These are phyloP conservation scores for Phyllostomus discolor DNA, from an alignment of 2,113 vertebrate species.

Conservation along the genomic window DNA sequence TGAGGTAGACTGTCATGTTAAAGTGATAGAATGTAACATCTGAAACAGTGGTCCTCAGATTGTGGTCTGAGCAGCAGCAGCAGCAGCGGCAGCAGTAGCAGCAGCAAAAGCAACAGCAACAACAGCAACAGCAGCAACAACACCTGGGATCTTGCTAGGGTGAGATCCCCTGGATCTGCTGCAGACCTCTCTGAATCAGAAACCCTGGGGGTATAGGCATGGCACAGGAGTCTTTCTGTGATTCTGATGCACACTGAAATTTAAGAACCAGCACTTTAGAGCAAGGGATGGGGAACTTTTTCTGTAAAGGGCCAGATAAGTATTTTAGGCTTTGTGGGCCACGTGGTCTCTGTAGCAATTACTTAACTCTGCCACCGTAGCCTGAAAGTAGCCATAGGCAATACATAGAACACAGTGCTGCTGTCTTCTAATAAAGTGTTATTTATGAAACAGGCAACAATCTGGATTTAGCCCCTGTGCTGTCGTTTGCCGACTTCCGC, in stretches of 20 bases:
- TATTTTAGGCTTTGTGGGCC: too few relatives aligned
- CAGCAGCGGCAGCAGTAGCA: neutral
- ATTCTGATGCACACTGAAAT: neutral
- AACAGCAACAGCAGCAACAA: neutral
- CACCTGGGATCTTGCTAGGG: neutral
- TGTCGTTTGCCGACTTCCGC: neutral
- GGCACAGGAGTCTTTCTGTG: neutral
- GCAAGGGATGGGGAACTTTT: neutral
- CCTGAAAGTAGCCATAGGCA: too few relatives aligned
- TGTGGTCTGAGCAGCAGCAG: neutral
- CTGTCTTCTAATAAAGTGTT: too few relatives aligned
- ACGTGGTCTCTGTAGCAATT: too few relatives aligned
- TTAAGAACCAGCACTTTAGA: neutral
- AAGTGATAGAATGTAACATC: neutral
- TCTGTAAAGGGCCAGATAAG: too few relatives aligned
- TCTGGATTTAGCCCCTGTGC: neutral
- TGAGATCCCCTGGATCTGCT: neutral
- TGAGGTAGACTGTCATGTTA: neutral
- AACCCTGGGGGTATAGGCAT: neutral
- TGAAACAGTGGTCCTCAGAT: neutral
- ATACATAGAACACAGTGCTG: too few relatives aligned
- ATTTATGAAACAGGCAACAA: neutral
- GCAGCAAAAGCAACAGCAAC: neutral
- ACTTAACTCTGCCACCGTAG: too few relatives aligned
- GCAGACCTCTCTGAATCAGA: neutral